A percentile compares a stretch with the other conserved stretches of the same genome.
Evolutionary conservation across 2,797 vertebrate species (phyloP).

Genomic region (Dallia pectoralis): DNA sequence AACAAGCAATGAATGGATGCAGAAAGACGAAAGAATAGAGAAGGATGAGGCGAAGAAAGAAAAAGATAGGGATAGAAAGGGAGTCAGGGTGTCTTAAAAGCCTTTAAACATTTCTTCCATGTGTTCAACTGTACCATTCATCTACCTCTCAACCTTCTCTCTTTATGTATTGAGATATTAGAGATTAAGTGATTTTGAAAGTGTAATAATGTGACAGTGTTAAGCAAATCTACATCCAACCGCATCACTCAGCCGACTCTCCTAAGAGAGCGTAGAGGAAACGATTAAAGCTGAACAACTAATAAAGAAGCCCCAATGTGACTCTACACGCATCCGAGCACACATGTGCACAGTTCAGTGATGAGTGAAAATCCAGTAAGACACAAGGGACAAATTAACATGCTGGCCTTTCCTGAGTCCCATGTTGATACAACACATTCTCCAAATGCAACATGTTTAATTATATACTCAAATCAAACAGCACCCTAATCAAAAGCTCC

Average conservation of each 20-base stretch:
- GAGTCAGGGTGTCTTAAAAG: neutral
- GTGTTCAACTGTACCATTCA: neutral
- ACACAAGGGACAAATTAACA: slow-evolving; percentile 54
- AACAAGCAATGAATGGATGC: neutral
- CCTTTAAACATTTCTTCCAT: neutral
- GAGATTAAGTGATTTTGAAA: neutral
- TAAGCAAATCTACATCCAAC: neutral
- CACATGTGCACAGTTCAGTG: slow-evolving; percentile 26
- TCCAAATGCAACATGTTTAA: slow-evolving; percentile 66
- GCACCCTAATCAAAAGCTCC: slow-evolving; percentile 64
- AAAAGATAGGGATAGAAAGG: neutral
- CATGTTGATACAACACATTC: slow-evolving; percentile 57
- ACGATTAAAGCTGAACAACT: slow-evolving; percentile 37
- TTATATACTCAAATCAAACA: slow-evolving; percentile 67
- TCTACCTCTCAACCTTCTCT: neutral
- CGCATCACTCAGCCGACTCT: neutral
- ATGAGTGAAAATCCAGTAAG: slow-evolving; percentile 42
- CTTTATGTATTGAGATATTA: too few species aligned
- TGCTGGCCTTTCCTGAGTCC: slow-evolving; percentile 43
- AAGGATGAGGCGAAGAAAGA: neutral
- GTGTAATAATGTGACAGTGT: neutral
- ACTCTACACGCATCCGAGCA: neutral
- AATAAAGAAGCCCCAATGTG: slow-evolving; percentile 49
- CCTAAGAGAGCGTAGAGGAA: neutral
- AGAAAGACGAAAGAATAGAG: neutral